phyloP scores from a whole-genome alignment of 2,113 vertebrate genomes.

The Phyllopteryx taeniolatus region DNA sequence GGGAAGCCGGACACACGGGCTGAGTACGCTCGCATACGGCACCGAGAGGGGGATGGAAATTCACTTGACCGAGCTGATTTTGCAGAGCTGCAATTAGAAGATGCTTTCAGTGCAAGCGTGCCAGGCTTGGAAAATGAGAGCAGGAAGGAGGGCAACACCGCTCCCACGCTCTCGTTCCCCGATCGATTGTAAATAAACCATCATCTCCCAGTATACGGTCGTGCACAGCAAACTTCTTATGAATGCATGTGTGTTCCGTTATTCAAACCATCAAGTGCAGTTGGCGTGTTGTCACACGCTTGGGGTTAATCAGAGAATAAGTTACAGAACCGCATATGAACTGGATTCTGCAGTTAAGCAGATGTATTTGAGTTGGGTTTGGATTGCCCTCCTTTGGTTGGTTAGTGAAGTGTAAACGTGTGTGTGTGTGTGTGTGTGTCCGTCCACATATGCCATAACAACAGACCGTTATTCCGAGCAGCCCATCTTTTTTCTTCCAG shows the following conservation, averaged over 20 bases:
- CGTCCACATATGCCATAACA: conserved; percentile 51
- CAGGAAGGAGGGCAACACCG: background rate
- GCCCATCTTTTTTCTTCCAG: conserved; percentile 57
- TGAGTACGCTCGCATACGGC: conserved; percentile 18
- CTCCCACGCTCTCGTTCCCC: background rate
- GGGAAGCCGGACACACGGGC: conserved; percentile 25
- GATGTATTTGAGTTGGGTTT: conserved; percentile 51
- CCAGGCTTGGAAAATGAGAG: background rate
- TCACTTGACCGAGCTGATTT: conserved; percentile 9
- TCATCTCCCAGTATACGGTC: background rate
- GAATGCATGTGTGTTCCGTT: conserved; percentile 11
- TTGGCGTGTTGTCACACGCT: conserved; percentile 12
- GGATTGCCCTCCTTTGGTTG: conserved; percentile 44
- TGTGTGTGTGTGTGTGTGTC: conserved; percentile 3
- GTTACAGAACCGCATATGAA: conserved; percentile 33
- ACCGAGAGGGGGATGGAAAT: conserved; percentile 9
- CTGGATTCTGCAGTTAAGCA: conserved; percentile 43
- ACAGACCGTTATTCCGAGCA: conserved; percentile 66
- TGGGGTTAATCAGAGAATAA: conserved; percentile 31
- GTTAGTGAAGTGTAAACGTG: conserved; percentile 29
- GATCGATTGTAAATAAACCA: background rate
- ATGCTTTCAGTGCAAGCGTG: background rate
- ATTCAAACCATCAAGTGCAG: background rate
- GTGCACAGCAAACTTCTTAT: conserved; percentile 7
- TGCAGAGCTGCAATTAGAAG: conserved; percentile 5